A percentile compares a stretch with the other conserved stretches of the same genome.
Conservation (phyloP, 1,140 invertebrate genomes). For the Cyrtorhinus lividipennis region DNA sequence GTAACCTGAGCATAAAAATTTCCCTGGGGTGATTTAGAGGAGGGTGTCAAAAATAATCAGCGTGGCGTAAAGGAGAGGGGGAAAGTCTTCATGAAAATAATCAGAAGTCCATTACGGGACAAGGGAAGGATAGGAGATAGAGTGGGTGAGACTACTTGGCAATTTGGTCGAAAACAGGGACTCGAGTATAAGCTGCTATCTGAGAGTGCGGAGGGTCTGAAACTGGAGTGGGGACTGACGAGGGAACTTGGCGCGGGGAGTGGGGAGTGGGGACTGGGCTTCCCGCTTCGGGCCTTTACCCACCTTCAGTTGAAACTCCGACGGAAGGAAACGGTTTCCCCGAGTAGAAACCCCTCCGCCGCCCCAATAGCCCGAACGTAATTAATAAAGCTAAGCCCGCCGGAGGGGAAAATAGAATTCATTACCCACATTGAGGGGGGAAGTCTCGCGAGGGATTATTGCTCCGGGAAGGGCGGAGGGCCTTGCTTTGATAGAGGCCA, state of each 20-base stretch:
- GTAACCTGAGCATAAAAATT: neutral
- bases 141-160: slow-evolving; percentile 8
- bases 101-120: slow-evolving; percentile 13
- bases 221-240: neutral
- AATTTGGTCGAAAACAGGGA: slow-evolving; percentile 15
- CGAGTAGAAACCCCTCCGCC: neutral
- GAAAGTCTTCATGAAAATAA: slow-evolving; percentile 1
- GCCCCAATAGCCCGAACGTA: slow-evolving; percentile 15
- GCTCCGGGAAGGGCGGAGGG: too few species aligned
- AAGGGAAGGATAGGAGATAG: neutral
- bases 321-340: neutral
- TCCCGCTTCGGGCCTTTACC: neutral
- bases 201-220: neutral
- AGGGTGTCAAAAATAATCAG: slow-evolving; percentile 14
- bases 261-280: neutral
- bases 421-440: slow-evolving; percentile 15
- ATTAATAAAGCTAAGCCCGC: slow-evolving; percentile 22
- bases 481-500: slow-evolving; percentile 4
- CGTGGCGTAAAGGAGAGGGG: neutral
- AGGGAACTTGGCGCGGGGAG: too few species aligned
- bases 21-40: neutral
- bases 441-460: neutral
- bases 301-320: neutral
- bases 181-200: neutral
- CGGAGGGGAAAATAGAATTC: slow-evolving; percentile 22